Percentiles rank a stretch among this genome's conserved stretches.
Conservation (phyloP, 1,140 invertebrate genomes). For the Kradibia gibbosae region DNA sequence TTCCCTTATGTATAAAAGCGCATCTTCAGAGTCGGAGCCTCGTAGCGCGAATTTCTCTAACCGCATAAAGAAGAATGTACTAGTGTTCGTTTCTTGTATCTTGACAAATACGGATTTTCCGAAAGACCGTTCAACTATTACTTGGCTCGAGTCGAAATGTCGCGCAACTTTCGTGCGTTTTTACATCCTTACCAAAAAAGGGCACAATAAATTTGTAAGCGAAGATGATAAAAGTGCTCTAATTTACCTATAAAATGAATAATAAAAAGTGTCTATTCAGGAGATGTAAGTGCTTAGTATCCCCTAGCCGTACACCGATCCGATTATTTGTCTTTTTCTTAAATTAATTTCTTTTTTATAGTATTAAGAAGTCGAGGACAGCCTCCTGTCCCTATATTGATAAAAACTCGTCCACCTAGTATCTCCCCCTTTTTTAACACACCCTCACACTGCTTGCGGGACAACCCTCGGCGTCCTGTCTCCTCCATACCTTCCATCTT, state of each 20-base stretch:
- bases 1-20: too few relatives aligned
- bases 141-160: too few relatives aligned
- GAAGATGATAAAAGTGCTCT: background rate
- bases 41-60: too few relatives aligned
- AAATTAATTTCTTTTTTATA: conserved; percentile 44
- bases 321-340: conserved; percentile 29
- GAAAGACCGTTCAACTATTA: too few relatives aligned
- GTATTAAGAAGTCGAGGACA: conserved; percentile 42
- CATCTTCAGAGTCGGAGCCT: too few relatives aligned
- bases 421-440: background rate
- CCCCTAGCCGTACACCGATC: background rate
- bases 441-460: background rate
- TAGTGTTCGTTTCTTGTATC: too few relatives aligned
- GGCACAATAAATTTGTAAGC: background rate
- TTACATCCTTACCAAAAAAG: too few relatives aligned
- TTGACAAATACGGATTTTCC: too few relatives aligned
- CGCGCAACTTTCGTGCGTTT: too few relatives aligned
- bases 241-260: background rate
- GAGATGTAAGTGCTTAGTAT: background rate
- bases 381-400: background rate
- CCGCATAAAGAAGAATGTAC: too few relatives aligned
- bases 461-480: conserved; percentile 3
- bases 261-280: background rate
- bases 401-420: conserved; percentile 15
- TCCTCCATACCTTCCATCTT: conserved; percentile 28